phyloP scores from a whole-genome alignment of 2,888 invertebrate species.

The Ennomos fuscantarius region DNA sequence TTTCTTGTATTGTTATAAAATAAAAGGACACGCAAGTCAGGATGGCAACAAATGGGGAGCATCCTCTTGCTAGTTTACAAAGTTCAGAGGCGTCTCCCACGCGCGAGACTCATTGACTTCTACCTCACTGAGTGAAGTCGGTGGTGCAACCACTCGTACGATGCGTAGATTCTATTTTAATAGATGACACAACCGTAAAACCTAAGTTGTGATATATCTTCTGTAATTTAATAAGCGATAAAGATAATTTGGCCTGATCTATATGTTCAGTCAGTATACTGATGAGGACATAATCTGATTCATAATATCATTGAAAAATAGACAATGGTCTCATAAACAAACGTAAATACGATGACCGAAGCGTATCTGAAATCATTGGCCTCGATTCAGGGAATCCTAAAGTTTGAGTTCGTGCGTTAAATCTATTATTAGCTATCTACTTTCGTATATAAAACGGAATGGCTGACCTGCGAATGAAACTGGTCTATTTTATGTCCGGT shows the following conservation, averaged over 20 bases:
- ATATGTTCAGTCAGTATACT: too few relatives aligned
- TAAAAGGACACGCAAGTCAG: slow-evolving; percentile 1
- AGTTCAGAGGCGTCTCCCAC: slow-evolving; percentile 77
- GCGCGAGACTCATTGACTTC: slow-evolving; percentile 67
- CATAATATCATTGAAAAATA: slow-evolving; percentile 18
- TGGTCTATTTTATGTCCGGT: slow-evolving; percentile 61
- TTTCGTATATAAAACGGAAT: slow-evolving; percentile 55
- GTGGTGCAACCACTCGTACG: slow-evolving; percentile 61
- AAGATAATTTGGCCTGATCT: too few relatives aligned
- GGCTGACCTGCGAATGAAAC: slow-evolving; percentile 56
- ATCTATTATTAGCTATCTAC: slow-evolving; percentile 65
- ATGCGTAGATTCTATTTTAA: slow-evolving; percentile 61
- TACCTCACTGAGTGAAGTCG: slow-evolving; percentile 51
- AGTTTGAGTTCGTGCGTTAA: slow-evolving; percentile 27
- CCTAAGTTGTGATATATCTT: neutral
- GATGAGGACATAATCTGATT: slow-evolving; percentile 5
- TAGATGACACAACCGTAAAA: slow-evolving; percentile 52
- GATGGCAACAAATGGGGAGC: slow-evolving; percentile 71
- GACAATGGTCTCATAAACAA: slow-evolving; percentile 44
- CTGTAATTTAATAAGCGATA: slow-evolving; percentile 4
- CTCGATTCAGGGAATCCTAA: slow-evolving; percentile 57
- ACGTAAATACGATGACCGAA: slow-evolving; percentile 55
- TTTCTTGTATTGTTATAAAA: neutral
- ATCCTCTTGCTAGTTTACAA: slow-evolving; percentile 65
- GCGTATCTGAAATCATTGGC: slow-evolving; percentile 57